Percentiles rank a stretch among this genome's conserved stretches.
Conservation (phyloP, 2,113 vertebrate genomes). For the Procavia capensis region DNA sequence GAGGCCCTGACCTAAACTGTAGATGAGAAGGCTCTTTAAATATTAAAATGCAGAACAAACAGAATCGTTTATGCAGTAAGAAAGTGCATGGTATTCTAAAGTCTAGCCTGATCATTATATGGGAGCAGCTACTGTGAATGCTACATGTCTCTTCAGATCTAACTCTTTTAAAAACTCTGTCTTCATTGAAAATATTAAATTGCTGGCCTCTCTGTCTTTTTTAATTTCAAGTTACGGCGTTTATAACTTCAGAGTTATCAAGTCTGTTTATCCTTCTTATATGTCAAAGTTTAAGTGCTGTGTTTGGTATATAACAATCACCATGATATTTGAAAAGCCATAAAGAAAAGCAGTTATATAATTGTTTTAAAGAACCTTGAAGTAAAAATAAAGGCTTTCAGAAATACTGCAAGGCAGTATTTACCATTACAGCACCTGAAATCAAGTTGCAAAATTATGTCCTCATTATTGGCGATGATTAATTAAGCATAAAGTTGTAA, state of each 20-base stretch:
- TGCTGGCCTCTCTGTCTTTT: slow-evolving; percentile 61
- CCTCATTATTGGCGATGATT: slow-evolving; percentile 87
- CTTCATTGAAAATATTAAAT: slow-evolving; percentile 69
- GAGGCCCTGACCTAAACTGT: slow-evolving; percentile 72
- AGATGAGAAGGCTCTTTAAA: slow-evolving; percentile 75
- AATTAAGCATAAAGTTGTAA: slow-evolving; percentile 88
- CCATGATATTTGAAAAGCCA: slow-evolving; percentile 88
- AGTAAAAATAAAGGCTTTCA: slow-evolving; percentile 84
- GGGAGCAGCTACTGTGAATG: slow-evolving; percentile 15
- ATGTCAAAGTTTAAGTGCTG: slow-evolving; percentile 88
- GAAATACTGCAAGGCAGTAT: slow-evolving; percentile 83
- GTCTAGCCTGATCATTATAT: slow-evolving; percentile 53
- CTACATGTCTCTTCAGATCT: slow-evolving; percentile 42
- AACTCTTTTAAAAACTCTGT: slow-evolving; percentile 62
- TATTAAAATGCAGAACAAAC: slow-evolving; percentile 76
- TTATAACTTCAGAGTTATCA: slow-evolving; percentile 85
- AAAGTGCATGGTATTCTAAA: slow-evolving; percentile 45
- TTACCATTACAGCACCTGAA: slow-evolving; percentile 88
- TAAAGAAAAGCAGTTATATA: slow-evolving; percentile 88
- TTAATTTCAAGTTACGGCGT: slow-evolving; percentile 78
- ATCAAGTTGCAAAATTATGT: slow-evolving; percentile 86
- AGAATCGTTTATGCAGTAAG: slow-evolving; percentile 60
- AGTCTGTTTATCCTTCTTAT: slow-evolving; percentile 86
- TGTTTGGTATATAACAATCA: slow-evolving; percentile 89
- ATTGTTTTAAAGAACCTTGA: slow-evolving; percentile 88